phyloP scores from a whole-genome alignment of 1,140 invertebrate genomes.

The Apocrypta bakeri region DNA sequence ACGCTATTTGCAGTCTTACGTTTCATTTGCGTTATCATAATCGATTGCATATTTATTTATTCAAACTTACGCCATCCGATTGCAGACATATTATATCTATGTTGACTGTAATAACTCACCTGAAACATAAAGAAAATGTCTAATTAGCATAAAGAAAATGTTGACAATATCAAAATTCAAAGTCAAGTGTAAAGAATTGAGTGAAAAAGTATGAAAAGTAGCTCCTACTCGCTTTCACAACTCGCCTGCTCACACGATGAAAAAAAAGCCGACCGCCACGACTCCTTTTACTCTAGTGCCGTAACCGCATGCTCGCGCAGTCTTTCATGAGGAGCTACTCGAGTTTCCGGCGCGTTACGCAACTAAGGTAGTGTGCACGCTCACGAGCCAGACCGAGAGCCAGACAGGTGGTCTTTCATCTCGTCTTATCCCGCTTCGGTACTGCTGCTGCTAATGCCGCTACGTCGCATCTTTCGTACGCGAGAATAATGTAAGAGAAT shows the following conservation, averaged over 20 bases:
- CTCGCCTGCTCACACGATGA: background rate
- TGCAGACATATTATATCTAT: background rate
- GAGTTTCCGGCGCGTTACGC: conserved; percentile 14
- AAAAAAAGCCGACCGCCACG: background rate
- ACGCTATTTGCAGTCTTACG: too few species aligned
- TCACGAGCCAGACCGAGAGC: conserved; percentile 27
- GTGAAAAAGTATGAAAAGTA: background rate
- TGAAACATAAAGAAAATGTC: conserved; percentile 7
- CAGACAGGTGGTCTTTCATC: conserved; percentile 56
- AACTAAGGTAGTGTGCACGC: conserved; percentile 24
- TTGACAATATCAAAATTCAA: background rate
- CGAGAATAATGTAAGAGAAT: background rate
- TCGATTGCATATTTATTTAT: too few species aligned
- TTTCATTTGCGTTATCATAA: too few species aligned
- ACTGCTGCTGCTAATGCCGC: background rate
- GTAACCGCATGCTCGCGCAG: background rate
- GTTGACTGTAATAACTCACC: background rate
- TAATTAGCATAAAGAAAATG: background rate
- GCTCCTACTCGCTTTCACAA: background rate
- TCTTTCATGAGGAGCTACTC: background rate
- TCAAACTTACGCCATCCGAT: background rate
- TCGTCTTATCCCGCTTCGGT: conserved; percentile 35
- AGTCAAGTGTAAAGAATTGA: background rate
- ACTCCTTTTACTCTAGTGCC: background rate
- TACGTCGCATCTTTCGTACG: background rate